Base-by-base conservation (phyloP, 2,888 invertebrate species). In the Lamellibrachia satsuma region DNA sequence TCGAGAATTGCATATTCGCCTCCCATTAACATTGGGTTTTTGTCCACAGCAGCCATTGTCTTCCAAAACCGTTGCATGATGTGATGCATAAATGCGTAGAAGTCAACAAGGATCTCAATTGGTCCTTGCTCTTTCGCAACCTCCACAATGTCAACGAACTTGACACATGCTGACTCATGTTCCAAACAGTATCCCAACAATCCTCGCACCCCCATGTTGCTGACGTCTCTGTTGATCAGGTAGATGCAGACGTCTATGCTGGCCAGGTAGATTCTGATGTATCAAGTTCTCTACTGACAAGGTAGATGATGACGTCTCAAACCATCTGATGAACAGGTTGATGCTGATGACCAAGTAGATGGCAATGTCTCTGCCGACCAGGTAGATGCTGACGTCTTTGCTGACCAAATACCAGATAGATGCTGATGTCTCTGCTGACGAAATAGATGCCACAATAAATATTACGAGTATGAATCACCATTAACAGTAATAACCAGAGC, bases 81-180 rank as follows among this genome's bases (percentile, higher is more conserved):
- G 27, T 94, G 93, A 15, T 96, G 95, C 92, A 95, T 94, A 93
- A 96, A 96, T 15, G 94, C 94, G 93, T 96, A 96, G 92, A 94
- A 96, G 92, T 96, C 96, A 3, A 95, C 95, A 39, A 96, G 94
- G 52, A 96, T 94, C 93, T 96, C 95, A 55, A 96, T 95, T 3
- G 95, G 96, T 75, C 94, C 93, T 90, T 93, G 93, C 22, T 94
- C 92, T 90, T 93, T 92, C 6, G 96, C 95, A 0, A 95, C 94
- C 92, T 95, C 94, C 2, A 96, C 93, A 6, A 96, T 94, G 93
- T 96, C 95, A 7, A 95, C 94, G 15, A 92, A 93, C n/a, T 95
- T 95, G 8, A 94, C 94, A 93, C 95, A 95, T 52, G 95, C 93
- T 7, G 94, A 94, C 51, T 93, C 93, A 7, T 94, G 93, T 15